Evolutionary conservation across 2,113 vertebrate species (phyloP).

Genomic region (Syngnathus scovelli): DNA sequence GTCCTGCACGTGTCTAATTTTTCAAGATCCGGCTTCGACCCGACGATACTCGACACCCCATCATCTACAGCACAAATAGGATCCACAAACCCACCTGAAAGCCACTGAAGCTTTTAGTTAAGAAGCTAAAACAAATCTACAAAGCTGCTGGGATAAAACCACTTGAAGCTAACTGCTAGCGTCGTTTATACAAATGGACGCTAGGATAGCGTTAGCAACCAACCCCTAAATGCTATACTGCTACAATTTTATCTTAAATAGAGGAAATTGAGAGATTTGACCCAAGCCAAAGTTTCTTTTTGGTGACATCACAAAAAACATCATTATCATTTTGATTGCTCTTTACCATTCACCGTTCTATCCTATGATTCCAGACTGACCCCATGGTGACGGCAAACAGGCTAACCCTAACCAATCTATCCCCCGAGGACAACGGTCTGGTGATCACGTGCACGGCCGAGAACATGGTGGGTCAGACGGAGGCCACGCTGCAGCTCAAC

Average conservation of each 20-base stretch:
- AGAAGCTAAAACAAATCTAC: neutral
- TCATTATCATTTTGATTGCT: neutral
- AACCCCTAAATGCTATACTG: neutral
- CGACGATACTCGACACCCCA: neutral
- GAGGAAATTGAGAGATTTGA: neutral
- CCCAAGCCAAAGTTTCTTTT: neutral
- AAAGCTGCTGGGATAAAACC: neutral
- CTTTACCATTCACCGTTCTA: neutral
- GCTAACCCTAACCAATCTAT: conserved; percentile 83
- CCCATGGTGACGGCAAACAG: conserved; percentile 71
- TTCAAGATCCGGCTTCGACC: conserved; percentile 5
- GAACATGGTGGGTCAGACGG: conserved; percentile 89
- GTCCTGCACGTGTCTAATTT: neutral
- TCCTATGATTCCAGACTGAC: conserved; percentile 68
- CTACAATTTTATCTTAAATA: neutral
- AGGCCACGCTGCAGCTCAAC: conserved; percentile 82
- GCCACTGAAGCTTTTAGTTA: conserved; percentile 1
- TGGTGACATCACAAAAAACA: too few species aligned
- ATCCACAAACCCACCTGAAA: neutral
- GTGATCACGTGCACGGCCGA: conserved; percentile 86
- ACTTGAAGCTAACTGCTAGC: neutral
- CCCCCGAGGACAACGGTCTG: conserved; percentile 83
- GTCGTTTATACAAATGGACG: neutral
- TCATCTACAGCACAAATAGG: neutral
- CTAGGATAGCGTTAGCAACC: neutral